phyloP scores from a whole-genome alignment of 2,888 invertebrate species.

The Campaea margaritaria region DNA sequence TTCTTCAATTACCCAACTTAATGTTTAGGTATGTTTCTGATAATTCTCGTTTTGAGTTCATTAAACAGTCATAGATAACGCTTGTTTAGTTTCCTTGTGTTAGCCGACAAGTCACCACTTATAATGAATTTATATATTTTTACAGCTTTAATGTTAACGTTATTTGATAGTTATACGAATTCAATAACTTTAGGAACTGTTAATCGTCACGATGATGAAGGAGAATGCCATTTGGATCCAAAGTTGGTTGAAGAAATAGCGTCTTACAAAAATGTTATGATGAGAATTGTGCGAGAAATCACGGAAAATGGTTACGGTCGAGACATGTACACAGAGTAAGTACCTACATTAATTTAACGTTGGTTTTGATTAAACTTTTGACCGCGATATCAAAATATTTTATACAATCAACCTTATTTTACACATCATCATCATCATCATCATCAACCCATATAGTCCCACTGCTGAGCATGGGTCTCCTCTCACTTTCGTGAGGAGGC shows the following conservation, averaged over 20 bases:
- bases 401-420: neutral
- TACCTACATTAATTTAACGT: slow-evolving; percentile 12
- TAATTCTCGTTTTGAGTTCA: slow-evolving; percentile 3
- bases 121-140: slow-evolving; percentile 27
- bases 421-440: too few species aligned
- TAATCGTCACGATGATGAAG: slow-evolving; percentile 42
- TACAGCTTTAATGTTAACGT: slow-evolving; percentile 27
- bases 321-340: slow-evolving; percentile 79
- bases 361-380: neutral
- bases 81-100: slow-evolving; percentile 15
- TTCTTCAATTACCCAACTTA: neutral
- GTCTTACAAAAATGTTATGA: slow-evolving; percentile 77
- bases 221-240: slow-evolving; percentile 48
- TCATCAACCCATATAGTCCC: neutral
- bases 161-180: slow-evolving; percentile 32
- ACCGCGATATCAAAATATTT: too few species aligned
- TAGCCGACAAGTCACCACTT: slow-evolving; percentile 16
- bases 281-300: slow-evolving; percentile 76
- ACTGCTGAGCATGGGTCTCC: too few species aligned
- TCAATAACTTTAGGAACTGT: slow-evolving; percentile 45
- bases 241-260: slow-evolving; percentile 80
- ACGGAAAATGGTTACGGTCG: slow-evolving; percentile 69
- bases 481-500: too few species aligned
- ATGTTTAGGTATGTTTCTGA: neutral
- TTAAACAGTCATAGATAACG: slow-evolving; percentile 16